Evolutionary conservation across 2,113 vertebrate genomes (phyloP), one percentile per base, ranked within the genome.

Genomic region (Myiagra hebetior): DNA sequence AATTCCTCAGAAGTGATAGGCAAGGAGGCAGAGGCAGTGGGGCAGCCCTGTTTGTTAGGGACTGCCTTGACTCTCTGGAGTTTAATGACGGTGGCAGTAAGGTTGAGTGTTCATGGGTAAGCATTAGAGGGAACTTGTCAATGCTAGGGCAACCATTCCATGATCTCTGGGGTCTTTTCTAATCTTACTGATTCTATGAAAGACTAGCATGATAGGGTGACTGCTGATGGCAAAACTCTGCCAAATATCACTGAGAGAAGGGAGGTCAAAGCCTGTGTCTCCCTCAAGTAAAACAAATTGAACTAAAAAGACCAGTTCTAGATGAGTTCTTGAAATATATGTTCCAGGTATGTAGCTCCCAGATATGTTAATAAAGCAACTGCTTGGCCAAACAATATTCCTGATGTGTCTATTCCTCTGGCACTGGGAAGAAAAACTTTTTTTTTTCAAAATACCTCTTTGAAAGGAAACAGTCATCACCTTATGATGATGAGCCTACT

Each of bases 401-500:
- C 23, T 81, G n/a, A 79, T 49, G 19, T 19, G 10, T 35, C 53
- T 69, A 52, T 28, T 41, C 22, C n/a, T 46, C 65, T 67, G 53
- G 20, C 6, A 1, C 11, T 59, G 17, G 20, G 20, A 83, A 44
- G 17, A 18, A n/a, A 31, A 82, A 47, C 12, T 16, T 23, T 20
- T 37, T 78, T 37, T 55, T 87, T 59, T 50, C 12, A 70, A 82
- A 95, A 91, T 72, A 88, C 33, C 85, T 88, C 59, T 79, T 95
- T 89, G 76, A 87, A 81, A 90, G 70, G 93, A 78, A 89, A 94
- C 42, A 89, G 46, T n/a, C 70, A 79, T 83, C 85, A 84, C 77
- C 88, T 95, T 91, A 95, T 85, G 31, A 68, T 15, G 18, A 44
- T 94, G 72, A 97, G 39, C 63, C 85, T 93, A 91, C 78, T 87